phyloP scores from a whole-genome alignment of 92 coral and sea anemone species.

The Pocillopora grandis region DNA sequence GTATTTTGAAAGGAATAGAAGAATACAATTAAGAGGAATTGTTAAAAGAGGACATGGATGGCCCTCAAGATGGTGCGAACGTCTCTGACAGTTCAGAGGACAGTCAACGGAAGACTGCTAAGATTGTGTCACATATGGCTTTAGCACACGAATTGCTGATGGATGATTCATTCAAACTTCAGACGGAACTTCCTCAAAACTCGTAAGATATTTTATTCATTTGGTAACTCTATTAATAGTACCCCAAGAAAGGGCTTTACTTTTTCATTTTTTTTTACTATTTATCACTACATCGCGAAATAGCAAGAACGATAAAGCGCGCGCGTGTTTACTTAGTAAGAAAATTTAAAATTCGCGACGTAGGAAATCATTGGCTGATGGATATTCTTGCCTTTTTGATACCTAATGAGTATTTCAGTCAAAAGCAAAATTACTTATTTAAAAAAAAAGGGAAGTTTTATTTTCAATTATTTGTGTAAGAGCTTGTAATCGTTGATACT shows the following conservation, averaged over 20 bases:
- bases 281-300: too few relatives aligned
- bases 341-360: too few relatives aligned
- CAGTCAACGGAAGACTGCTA: conserved; percentile 46
- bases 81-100: neutral
- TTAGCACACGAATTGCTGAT: conserved; percentile 94
- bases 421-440: too few relatives aligned
- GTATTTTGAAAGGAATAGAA: neutral
- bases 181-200: conserved; percentile 75
- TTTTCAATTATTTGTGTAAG: too few relatives aligned
- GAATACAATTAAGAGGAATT: neutral
- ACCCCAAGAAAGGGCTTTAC: neutral
- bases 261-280: too few relatives aligned
- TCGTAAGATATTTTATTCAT: conserved; percentile 69
- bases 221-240: neutral
- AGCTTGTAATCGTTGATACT: too few relatives aligned
- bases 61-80: neutral
- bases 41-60: conserved; percentile 8
- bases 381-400: too few relatives aligned
- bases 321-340: too few relatives aligned
- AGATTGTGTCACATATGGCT: conserved; percentile 88
- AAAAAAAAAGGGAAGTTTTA: too few relatives aligned
- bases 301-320: too few relatives aligned
- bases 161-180: conserved; percentile 83
- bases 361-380: too few relatives aligned
- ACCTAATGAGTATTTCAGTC: too few relatives aligned